Evolutionary conservation across 23 tunicate species (phyloP), one percentile per base, ranked within the genome.

Genomic region (Diplosoma virens): DNA sequence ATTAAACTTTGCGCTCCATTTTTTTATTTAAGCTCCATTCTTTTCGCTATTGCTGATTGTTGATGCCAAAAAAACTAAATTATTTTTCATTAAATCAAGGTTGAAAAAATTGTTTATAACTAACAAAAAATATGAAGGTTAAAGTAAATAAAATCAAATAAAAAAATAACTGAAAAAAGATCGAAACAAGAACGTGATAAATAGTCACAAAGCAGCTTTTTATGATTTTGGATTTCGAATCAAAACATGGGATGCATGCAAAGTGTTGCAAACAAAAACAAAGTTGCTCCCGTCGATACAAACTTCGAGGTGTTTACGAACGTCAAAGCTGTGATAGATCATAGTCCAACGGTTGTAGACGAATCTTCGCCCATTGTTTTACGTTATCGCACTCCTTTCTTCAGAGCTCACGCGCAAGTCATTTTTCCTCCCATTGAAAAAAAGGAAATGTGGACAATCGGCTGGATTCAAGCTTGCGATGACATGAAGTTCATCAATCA

Each of bases 401-500:
- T 95, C 52, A 81, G 96, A 7, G 99, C 99, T 0, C 61, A 54
- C 37, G 99, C 99, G 17, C 87, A 86, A 60, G 96, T 95, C 20
- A 81, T 95, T 26, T 75, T 95, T 69, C 99, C 99, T 4, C 99
- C 99, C 1, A 89, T 95, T 25, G 78, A 75, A 2, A 32, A 77
- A 29, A 82, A 85, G 27, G 99, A 95, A 56, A 95, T 96, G 4
- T 95, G 99, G 99, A 95, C 99, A 14, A 88, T 95, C 1, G 99
- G 99, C 3, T 95, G 99, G 99, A 95, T 95, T 0, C 99, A 95
- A 63, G 99, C 97, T 20, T 95, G 99, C 53, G 95, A 92, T 37
- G 58, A 88, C 48, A 95, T 95, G 99, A 84, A 89, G 61, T 95
- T 95, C 47, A 84, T 89, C 41, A 95, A 95, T 78, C 87, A 84